Evolutionary conservation across 2,888 invertebrate species (phyloP), one percentile per base, ranked within the genome.

Genomic region (Unio pictorum): DNA sequence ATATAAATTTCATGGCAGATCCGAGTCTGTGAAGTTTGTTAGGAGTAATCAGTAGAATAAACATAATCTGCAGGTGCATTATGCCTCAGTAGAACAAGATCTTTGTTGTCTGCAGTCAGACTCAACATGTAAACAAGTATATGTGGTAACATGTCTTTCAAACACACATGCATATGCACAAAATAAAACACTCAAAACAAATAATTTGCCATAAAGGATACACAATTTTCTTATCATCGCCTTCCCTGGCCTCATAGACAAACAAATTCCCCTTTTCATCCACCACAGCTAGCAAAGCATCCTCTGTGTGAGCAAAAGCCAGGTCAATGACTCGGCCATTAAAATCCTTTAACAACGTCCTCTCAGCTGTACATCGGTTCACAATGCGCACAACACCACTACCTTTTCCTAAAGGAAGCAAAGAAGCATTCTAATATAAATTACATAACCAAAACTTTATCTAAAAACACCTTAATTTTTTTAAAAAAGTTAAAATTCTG

Each of bases 311-410:
- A 5, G 97, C 96, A 91, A 98, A 98, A 1, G 96, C 94, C 64
- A 98, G 90, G 90, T 98, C 98, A 89, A 95, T 93, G n/a, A 98
- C 95, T 89, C 94, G 93, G 58, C 96, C 96, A 66, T 93, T 93
- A 92, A 96, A 94, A 60, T 96, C 96, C 89, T 96, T 96, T 67
- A 98, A 93, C 30, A 98, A 92, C 1, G 94, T 93, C 68, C 97
- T 92, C 78, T 94, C 92, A 81, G 95, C 93, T 3, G 93, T 92
- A 74, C 94, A 94, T 81, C 93, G 93, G 90, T 95, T 95, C 15
- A 95, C 94, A 18, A 98, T 94, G 60, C 97, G 92, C 11, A 98
- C 95, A 92, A 95, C 94, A 30, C 92, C 92, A 65, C 88, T 68
- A 66, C 80, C 75, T 72, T 85, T 86, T 56, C 87, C 89, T 89